These are phyloP conservation scores for Antheraea yamamai DNA, from an alignment of 2,888 invertebrate species.

Conservation along the genomic window DNA sequence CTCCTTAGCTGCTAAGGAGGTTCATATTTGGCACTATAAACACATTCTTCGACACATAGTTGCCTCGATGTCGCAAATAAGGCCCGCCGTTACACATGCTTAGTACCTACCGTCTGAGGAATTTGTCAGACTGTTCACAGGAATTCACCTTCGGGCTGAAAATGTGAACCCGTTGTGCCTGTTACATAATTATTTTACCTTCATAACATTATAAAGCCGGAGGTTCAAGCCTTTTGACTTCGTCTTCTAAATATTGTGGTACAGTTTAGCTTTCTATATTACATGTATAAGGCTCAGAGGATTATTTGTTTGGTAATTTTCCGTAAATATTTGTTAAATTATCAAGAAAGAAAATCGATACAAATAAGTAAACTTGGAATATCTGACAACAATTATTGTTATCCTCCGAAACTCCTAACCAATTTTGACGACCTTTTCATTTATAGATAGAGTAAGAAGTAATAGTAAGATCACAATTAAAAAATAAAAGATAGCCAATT, in stretches of 20 bases:
- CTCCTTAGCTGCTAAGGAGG: slow-evolving; percentile 61
- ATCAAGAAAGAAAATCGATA: not conserved
- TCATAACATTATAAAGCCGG: slow-evolving; percentile 60
- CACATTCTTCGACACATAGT: slow-evolving; percentile 81
- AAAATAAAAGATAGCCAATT: too few species aligned
- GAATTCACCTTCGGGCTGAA: slow-evolving; percentile 61
- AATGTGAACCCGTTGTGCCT: slow-evolving; percentile 51
- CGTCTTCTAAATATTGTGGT: slow-evolving; percentile 62
- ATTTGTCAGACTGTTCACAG: slow-evolving; percentile 65
- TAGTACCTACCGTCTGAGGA: slow-evolving; percentile 56
- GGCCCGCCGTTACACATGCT: slow-evolving; percentile 64
- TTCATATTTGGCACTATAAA: slow-evolving; percentile 78
- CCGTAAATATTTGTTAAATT: slow-evolving; percentile 14
- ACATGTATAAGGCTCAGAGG: slow-evolving; percentile 63
- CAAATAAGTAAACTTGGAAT: too few species aligned
- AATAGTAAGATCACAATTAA: too few species aligned
- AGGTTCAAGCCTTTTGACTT: slow-evolving; percentile 56
- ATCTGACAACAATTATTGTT: too few species aligned
- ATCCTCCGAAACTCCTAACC: too few species aligned
- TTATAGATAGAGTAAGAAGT: too few species aligned
- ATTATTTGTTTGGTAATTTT: slow-evolving; percentile 56
- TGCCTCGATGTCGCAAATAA: slow-evolving; percentile 72
- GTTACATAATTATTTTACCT: slow-evolving; percentile 65
- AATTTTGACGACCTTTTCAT: too few species aligned
- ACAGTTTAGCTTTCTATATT: slow-evolving; percentile 60